phyloP scores from a whole-genome alignment of 2,888 invertebrate genomes.

The Agelastica alni region DNA sequence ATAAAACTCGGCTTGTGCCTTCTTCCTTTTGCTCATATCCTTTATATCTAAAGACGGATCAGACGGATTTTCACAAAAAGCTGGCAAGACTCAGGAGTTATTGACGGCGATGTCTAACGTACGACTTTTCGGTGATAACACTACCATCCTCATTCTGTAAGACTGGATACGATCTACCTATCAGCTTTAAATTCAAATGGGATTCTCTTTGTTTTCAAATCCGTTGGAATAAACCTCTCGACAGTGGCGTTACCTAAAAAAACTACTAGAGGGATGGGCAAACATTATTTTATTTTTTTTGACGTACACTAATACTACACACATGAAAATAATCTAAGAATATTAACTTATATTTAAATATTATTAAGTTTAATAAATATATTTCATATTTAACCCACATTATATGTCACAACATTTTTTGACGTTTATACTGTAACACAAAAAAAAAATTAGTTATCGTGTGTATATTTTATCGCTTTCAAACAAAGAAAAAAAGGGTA shows the following conservation, averaged over 20 bases:
- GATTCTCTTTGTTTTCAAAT: conserved; percentile 12
- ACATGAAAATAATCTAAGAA: too few relatives aligned
- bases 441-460: too few relatives aligned
- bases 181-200: conserved; percentile 27
- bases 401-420: too few relatives aligned
- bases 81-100: conserved; percentile 30
- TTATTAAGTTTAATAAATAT: too few relatives aligned
- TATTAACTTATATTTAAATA: too few relatives aligned
- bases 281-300: too few relatives aligned
- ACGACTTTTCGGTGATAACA: conserved; percentile 23
- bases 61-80: conserved; percentile 32
- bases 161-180: conserved; percentile 24
- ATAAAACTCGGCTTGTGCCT: conserved; percentile 41
- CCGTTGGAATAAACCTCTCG: conserved; percentile 1
- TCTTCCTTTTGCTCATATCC: conserved; percentile 37
- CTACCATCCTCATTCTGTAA: conserved; percentile 3
- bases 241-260: conserved; percentile 5
- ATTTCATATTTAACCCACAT: too few relatives aligned
- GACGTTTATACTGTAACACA: too few relatives aligned
- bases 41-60: conserved; percentile 35
- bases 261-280: too few relatives aligned
- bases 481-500: too few relatives aligned
- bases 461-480: too few relatives aligned
- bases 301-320: too few relatives aligned
- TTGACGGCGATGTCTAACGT: conserved; percentile 25